Conservation (phyloP, 2,888 invertebrate genomes). For the Trissolcus brochymenae region DNA sequence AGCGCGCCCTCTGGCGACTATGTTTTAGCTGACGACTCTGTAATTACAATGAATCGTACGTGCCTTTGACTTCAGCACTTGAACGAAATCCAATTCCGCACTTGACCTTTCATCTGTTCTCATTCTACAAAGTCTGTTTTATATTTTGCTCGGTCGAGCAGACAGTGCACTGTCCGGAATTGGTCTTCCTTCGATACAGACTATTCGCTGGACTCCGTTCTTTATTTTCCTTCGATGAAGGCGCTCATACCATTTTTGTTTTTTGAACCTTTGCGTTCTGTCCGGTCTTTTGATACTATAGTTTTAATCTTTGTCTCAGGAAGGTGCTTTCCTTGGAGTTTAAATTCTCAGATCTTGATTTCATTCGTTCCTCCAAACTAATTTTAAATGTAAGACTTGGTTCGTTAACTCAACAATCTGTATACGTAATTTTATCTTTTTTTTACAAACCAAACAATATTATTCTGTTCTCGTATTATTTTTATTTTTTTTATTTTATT, state of each 20-base stretch:
- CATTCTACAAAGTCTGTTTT: constrained; percentile 2
- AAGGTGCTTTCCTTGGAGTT: constrained; percentile 26
- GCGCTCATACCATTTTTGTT: constrained; percentile 5
- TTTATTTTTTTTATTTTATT: too few relatives aligned
- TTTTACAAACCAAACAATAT: too few relatives aligned
- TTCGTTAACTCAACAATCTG: too few relatives aligned
- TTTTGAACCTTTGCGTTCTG: constrained; percentile 17
- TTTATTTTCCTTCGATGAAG: constrained; percentile 35
- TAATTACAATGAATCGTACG: constrained; percentile 51
- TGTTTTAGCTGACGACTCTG: constrained; percentile 26
- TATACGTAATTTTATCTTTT: too few relatives aligned
- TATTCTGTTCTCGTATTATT: too few relatives aligned
- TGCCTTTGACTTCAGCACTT: constrained; percentile 53
- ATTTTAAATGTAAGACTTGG: background rate
- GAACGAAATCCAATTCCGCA: constrained; percentile 46
- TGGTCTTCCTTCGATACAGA: constrained; percentile 41
- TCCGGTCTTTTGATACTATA: constrained; percentile 31
- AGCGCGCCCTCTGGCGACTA: background rate
- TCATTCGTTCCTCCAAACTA: background rate
- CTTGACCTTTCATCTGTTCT: constrained; percentile 6
- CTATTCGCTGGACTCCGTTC: constrained; percentile 27
- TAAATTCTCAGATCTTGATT: constrained; percentile 3
- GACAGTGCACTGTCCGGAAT: constrained; percentile 30
- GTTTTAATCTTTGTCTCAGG: constrained; percentile 23
- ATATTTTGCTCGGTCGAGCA: constrained; percentile 3